Evolutionary conservation across 2,888 invertebrate species (phyloP).

Genomic region (Sympetrum striolatum): DNA sequence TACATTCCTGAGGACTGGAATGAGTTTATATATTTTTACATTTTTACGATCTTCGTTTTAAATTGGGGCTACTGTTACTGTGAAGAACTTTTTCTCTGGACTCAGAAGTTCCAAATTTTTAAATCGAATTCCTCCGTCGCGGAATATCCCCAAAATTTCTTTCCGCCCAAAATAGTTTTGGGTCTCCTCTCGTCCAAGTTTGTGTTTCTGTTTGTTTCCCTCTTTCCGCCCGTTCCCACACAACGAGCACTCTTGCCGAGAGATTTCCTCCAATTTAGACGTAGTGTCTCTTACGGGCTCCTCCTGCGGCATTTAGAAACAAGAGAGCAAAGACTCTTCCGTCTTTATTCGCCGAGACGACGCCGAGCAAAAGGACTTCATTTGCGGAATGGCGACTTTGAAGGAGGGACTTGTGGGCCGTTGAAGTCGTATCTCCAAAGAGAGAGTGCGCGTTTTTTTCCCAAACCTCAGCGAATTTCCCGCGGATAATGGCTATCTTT

Average conservation of each 20-base stretch:
- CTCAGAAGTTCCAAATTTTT: no score
- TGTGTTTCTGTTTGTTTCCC: background rate
- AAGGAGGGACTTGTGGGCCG: background rate
- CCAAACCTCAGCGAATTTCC: background rate
- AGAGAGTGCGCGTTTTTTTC: background rate
- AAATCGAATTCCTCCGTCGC: no score
- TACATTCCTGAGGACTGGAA: no score
- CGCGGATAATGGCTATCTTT: background rate
- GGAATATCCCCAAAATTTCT: no score
- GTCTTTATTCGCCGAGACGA: background rate
- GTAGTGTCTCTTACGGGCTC: background rate
- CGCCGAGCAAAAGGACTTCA: constrained; percentile 8
- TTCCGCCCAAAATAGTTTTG: background rate
- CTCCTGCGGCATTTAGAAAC: background rate
- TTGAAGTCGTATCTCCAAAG: no score
- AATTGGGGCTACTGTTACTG: no score
- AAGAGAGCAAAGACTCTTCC: background rate
- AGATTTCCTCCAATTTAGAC: background rate
- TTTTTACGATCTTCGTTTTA: no score
- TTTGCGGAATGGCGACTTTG: constrained; percentile 19
- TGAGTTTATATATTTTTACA: no score
- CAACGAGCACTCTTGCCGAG: background rate
- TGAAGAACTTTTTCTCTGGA: no score
- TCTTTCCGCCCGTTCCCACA: background rate
- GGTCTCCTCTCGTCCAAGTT: background rate